phyloP scores from a whole-genome alignment of 2,888 invertebrate genomes.

The Heteromyza rotundicornis region DNA sequence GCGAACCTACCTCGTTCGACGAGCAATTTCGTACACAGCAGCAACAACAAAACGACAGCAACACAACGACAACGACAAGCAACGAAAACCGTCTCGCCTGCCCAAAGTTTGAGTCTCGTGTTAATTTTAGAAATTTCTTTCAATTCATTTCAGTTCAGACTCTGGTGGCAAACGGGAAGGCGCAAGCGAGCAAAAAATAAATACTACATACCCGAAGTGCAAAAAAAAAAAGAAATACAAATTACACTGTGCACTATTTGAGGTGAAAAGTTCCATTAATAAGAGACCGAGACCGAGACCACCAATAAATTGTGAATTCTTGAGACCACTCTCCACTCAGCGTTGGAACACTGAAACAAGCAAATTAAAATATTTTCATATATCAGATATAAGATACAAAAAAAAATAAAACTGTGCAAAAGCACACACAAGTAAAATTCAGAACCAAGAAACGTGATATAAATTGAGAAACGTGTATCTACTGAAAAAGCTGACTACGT shows the following conservation, averaged over 20 bases:
- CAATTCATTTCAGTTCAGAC: slow-evolving; percentile 59
- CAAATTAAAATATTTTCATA: no score
- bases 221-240: slow-evolving; percentile 10
- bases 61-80: neutral
- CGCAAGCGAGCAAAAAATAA: slow-evolving; percentile 18
- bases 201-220: neutral
- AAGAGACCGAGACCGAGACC: no score
- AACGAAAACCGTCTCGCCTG: slow-evolving; percentile 20
- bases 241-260: no score
- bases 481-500: slow-evolving; percentile 9
- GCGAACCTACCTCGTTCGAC: neutral
- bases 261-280: no score
- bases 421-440: slow-evolving; percentile 1
- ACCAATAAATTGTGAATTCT: no score
- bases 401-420: no score
- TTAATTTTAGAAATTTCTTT: slow-evolving; percentile 58
- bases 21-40: neutral
- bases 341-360: no score
- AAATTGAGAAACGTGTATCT: slow-evolving; percentile 10
- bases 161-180: slow-evolving; percentile 45
- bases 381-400: no score
- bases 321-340: no score
- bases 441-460: slow-evolving; percentile 6
- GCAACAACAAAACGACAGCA: neutral
- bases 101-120: slow-evolving; percentile 42